A percentile compares a stretch with the other conserved stretches of the same genome.
Conservation (phyloP, 2,797 vertebrate species). For the Sebastes umbrosus region DNA sequence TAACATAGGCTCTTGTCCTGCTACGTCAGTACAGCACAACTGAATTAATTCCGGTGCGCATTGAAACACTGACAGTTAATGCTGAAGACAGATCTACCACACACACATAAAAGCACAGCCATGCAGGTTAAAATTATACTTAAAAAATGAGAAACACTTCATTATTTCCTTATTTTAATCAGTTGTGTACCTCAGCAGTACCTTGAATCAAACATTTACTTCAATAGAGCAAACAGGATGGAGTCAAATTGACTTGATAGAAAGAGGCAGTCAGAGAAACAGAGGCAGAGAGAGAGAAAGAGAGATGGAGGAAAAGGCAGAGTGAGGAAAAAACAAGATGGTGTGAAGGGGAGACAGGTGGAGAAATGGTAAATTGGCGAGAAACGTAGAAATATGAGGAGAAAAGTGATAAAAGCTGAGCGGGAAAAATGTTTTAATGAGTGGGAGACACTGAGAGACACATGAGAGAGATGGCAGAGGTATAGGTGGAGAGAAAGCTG, state of each 20-base stretch:
- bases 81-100: background rate
- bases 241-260: slow-evolving; percentile 7
- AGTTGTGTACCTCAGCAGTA: background rate
- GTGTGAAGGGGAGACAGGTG: background rate
- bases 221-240: background rate
- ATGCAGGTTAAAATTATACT: background rate
- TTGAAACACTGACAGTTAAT: background rate
- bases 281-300: background rate
- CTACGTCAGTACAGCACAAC: background rate
- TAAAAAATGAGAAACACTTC: background rate
- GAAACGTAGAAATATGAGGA: background rate
- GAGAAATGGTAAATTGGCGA: background rate
- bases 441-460: slow-evolving; percentile 3
- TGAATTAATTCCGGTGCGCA: background rate
- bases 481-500: slow-evolving; percentile 9
- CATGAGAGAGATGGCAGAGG: background rate
- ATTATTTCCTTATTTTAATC: slow-evolving; percentile 3
- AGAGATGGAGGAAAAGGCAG: background rate
- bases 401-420: slow-evolving; percentile 6
- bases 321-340: background rate
- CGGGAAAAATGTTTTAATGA: slow-evolving; percentile 14
- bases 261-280: background rate
- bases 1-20: background rate
- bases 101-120: background rate
- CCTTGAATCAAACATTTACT: background rate